Percentiles rank a stretch among this genome's conserved stretches.
Evolutionary conservation across 2,113 vertebrate species (phyloP).

Genomic region (Hystrix brachyura): DNA sequence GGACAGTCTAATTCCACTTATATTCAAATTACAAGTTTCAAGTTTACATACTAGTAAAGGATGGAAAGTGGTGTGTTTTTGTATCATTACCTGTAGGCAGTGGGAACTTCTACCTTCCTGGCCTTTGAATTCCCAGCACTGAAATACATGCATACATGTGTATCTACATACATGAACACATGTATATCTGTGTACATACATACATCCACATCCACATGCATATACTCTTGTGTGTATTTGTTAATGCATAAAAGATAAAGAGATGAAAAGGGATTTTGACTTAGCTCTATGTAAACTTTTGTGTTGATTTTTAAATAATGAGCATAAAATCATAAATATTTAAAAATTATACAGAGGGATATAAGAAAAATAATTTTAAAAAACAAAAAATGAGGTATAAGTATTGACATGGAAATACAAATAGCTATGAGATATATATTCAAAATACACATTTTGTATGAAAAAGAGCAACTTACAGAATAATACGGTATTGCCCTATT

Average conservation of each 20-base stretch:
- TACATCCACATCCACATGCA: not conserved
- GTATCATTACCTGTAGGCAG: not conserved
- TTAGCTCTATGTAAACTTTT: not conserved
- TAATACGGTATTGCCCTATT: not conserved
- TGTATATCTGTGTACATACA: too few relatives aligned
- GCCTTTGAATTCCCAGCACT: not conserved
- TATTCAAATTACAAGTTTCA: not conserved
- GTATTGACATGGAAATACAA: not conserved
- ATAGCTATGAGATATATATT: not conserved
- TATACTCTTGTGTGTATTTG: not conserved
- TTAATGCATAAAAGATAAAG: not conserved
- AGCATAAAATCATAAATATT: not conserved
- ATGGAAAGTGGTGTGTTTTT: not conserved
- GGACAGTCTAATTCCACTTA: not conserved
- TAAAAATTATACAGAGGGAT: conserved; percentile 18
- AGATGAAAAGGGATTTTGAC: not conserved
- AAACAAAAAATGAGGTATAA: conserved; percentile 10
- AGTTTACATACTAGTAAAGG: not conserved
- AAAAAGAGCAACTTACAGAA: conserved; percentile 23
- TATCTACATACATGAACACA: not conserved
- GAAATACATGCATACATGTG: not conserved
- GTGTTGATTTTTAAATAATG: conserved; percentile 15
- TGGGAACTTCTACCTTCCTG: not conserved
- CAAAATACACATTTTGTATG: conserved; percentile 4
- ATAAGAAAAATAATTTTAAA: not conserved